Evolutionary conservation across 1,140 invertebrate species (phyloP), one percentile per base, ranked within the genome.

Genomic region (Tetramorium parvispinum): DNA sequence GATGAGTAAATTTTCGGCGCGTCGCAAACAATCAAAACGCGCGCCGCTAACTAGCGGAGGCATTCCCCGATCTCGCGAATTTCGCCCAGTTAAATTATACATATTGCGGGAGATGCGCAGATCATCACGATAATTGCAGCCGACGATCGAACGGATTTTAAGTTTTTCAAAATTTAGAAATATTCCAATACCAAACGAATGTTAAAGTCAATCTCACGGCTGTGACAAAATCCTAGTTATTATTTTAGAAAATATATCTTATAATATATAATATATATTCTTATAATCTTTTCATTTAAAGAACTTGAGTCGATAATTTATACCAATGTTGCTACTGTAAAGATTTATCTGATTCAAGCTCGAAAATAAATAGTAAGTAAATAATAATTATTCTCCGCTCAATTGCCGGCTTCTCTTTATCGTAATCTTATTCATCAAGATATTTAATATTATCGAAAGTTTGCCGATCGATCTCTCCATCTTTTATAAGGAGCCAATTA

Each of bases 1-100:
- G 40, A 83, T 83, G 79, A 83, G 68, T 83, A 83, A 75, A 83
- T 83, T 83, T 83, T 83, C 68, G 68, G 78, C 43, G 71, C 27
- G 68, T 75, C 53, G 79, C 79, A 75, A 83, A 75, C 79, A 75
- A 83, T 73, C 79, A 27, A 37, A 37, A 37, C 68, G 24, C 68
- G 53, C 24, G 55, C 68, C 79, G 53, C 79, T 61, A 83, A 83
- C 79, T 83, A 83, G 53, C 79, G 43, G 18, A 59, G 68, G 51
- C 53, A 75, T 73, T 59, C 46, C 53, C 40, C 24, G 40, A 75
- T 75, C 57, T 73, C 68, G 55, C 46, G n/a, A 73, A 37, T 73
- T 40, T 57, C 46, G 24, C 21, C n/a, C 7, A 43, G 68, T 70
- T 59, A 63, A 59, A 82, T 82, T 59, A 57, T 46, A 83, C 68